Base-by-base conservation (phyloP, 2,888 invertebrate species). In the Carcina quercana region DNA sequence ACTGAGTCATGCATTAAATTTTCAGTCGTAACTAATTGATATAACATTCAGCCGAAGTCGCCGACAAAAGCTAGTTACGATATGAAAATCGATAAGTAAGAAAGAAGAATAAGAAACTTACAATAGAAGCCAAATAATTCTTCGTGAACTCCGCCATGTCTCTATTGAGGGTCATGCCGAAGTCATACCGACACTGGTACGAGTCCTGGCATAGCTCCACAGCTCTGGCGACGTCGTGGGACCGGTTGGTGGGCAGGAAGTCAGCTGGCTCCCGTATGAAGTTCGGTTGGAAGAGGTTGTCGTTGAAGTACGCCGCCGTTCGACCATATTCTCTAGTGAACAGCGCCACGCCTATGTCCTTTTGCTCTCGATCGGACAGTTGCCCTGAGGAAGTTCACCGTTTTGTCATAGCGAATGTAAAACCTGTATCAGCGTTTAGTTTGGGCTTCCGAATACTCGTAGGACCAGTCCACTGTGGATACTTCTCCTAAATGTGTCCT, bases 171-270 rank as follows among this genome's bases (percentile, higher is more conserved):
- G 94, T 93, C 87, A 95, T 90, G 0, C 93, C 91, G 59, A 91
- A 97, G 62, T 97, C 97, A 57, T 91, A 97, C 48, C 90, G 87
- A 67, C 97, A 97, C 57, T 95, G 94, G 64, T 93, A 92, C 1
- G 91, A 91, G 32, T 91, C 90, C 28, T 92, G 91, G 52, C 96
- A 96, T 7, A 93, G 71, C 29, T 90, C 88, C 26, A 86, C 74
- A 0, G 94, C 93, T 28, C 86, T 75, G 1, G 75, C 69, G 17
- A 90, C 80, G 44, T 92, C 91, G 5, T 84, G 72, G 0, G 89
- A 86, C 30, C 92, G 85, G 69, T 95, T 93, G 0, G 76, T 71
- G 31, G 94, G 91, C 33, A 96, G 65, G 59, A 95, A 91, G 38
- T 92, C 89, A 3, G 80, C 79, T 0, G 94, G 91, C 13, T 88